phyloP scores from a whole-genome alignment of 2,797 vertebrate species.

The Holocentrus rufus region DNA sequence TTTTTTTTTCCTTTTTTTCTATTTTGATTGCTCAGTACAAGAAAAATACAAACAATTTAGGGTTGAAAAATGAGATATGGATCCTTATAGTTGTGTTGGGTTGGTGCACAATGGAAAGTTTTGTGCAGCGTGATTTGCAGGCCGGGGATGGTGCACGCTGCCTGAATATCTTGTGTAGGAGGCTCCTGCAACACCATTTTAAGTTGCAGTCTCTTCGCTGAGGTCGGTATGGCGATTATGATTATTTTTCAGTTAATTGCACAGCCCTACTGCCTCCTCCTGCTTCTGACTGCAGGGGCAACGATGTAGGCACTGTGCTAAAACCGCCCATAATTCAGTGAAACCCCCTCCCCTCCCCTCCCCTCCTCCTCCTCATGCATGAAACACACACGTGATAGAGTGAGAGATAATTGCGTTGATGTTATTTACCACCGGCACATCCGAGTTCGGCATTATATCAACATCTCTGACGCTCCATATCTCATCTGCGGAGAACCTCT shows the following conservation, averaged over 20 bases:
- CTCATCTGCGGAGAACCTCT: no score
- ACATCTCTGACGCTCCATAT: no score
- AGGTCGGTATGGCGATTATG: background rate
- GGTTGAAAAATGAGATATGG: background rate
- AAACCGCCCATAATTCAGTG: no score
- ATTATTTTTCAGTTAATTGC: background rate
- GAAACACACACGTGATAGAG: no score
- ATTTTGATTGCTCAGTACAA: background rate
- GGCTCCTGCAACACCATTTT: background rate
- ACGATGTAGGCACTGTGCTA: background rate
- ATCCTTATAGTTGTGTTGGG: background rate
- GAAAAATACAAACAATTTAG: background rate
- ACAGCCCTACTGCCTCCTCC: background rate
- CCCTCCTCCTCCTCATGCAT: no score
- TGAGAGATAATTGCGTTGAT: no score
- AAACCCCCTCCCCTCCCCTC: no score
- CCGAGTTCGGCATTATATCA: no score
- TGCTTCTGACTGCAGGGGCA: background rate
- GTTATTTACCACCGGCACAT: no score
- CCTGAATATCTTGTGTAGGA: background rate
- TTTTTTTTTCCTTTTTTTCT: background rate
- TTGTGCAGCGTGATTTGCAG: background rate
- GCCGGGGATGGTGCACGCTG: background rate
- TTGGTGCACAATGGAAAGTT: background rate
- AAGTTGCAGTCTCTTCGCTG: background rate